phyloP scores from a whole-genome alignment of 2,113 vertebrate genomes.

The Atractosteus spatula region DNA sequence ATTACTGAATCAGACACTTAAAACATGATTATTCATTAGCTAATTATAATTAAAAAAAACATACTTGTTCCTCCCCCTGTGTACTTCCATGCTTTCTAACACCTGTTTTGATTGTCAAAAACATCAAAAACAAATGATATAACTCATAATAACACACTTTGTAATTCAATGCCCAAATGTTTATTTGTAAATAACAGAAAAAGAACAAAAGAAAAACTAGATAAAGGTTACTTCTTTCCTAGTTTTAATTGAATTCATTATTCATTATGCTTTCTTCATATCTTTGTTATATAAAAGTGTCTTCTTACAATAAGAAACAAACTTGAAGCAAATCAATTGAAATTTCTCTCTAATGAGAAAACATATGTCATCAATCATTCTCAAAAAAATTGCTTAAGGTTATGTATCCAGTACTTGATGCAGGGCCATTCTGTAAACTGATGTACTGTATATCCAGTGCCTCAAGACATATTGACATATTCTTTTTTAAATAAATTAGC shows the following conservation, averaged over 20 bases:
- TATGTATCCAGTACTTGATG: too few relatives aligned
- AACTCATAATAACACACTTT: constrained; percentile 31
- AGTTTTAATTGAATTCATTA: constrained; percentile 43
- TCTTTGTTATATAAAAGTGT: too few relatives aligned
- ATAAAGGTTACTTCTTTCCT: constrained; percentile 45
- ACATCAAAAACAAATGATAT: constrained; percentile 46
- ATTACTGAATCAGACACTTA: constrained; percentile 30
- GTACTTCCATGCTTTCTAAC: constrained; percentile 47
- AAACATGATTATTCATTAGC: constrained; percentile 46
- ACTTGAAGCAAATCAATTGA: too few relatives aligned
- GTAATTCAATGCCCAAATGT: constrained; percentile 29
- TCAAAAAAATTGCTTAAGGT: too few relatives aligned
- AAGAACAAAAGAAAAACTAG: constrained; percentile 39
- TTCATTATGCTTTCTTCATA: neutral
- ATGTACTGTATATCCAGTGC: too few relatives aligned
- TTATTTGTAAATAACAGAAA: constrained; percentile 26
- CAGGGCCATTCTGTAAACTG: too few relatives aligned
- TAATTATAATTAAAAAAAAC: constrained; percentile 42
- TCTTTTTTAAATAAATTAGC: too few relatives aligned
- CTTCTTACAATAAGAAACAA: too few relatives aligned
- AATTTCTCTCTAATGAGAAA: too few relatives aligned
- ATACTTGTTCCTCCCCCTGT: constrained; percentile 35
- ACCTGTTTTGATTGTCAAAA: constrained; percentile 46
- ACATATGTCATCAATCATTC: too few relatives aligned
- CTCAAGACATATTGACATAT: too few relatives aligned